phyloP scores from a whole-genome alignment of 2,113 vertebrate species.

The Isurus oxyrinchus region DNA sequence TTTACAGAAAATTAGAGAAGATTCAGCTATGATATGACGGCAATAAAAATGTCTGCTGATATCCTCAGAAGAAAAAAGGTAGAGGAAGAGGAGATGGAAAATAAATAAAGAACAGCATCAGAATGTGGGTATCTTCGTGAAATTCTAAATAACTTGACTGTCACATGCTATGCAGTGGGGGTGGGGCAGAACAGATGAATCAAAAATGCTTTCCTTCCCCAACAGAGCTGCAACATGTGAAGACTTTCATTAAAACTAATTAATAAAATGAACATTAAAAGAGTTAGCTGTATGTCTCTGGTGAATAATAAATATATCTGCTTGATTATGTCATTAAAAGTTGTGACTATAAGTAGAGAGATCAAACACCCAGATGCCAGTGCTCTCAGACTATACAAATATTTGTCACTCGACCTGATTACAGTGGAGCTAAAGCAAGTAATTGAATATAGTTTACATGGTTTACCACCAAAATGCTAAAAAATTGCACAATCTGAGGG shows the following conservation, averaged over 20 bases:
- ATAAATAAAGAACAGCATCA: not conserved
- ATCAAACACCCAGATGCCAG: not conserved
- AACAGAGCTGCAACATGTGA: not conserved
- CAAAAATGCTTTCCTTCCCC: not conserved
- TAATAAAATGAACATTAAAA: not conserved
- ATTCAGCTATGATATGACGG: not conserved
- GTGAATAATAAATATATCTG: not conserved
- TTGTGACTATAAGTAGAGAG: not conserved
- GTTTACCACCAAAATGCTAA: too few species aligned
- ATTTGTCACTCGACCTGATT: not conserved
- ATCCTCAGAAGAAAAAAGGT: not conserved
- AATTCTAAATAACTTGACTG: not conserved
- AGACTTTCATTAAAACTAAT: not conserved
- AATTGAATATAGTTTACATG: not conserved
- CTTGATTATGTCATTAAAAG: not conserved
- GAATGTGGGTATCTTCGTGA: not conserved
- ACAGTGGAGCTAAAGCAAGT: not conserved
- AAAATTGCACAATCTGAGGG: too few species aligned
- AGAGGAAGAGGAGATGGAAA: not conserved
- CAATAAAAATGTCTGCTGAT: not conserved
- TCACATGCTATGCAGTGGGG: not conserved
- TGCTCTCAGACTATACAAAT: not conserved
- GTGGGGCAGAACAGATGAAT: too few species aligned
- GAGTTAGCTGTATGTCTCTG: not conserved
- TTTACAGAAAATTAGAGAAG: not conserved